Conservation (phyloP, 2,797 vertebrate genomes). For the Limosa lapponica region DNA sequence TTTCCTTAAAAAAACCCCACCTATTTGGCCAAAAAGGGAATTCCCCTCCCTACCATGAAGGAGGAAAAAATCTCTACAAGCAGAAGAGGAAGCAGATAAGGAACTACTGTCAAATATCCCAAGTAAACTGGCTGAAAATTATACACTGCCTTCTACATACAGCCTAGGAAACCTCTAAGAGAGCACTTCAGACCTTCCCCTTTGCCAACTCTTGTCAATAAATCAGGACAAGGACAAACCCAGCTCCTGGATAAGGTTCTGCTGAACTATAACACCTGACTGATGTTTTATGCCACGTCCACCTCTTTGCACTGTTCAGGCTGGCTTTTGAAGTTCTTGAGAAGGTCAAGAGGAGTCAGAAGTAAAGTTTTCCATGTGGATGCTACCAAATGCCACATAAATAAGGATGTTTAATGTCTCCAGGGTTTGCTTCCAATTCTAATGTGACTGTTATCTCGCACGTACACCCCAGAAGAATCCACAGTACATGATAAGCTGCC, state of each 20-base stretch:
- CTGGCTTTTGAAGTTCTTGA: background rate
- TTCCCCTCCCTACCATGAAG: background rate
- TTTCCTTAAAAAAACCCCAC: background rate
- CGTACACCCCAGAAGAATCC: background rate
- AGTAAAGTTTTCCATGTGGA: background rate
- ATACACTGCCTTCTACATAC: background rate
- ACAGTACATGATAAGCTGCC: background rate
- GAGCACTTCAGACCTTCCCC: background rate
- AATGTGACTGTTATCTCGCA: accelerated
- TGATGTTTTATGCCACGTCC: background rate
- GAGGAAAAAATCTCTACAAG: background rate
- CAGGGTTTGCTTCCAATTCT: background rate
- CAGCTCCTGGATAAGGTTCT: background rate
- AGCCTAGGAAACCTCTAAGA: background rate
- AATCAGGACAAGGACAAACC: background rate
- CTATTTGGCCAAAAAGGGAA: background rate
- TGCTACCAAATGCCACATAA: background rate
- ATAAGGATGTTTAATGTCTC: accelerated
- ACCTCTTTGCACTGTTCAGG: background rate
- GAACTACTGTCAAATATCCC: background rate
- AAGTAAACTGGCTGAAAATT: background rate
- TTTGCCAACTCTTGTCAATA: background rate
- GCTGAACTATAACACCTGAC: background rate
- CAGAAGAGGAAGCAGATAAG: background rate
- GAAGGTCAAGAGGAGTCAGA: background rate